A percentile compares a stretch with the other conserved stretches of the same genome.
phyloP scores from a whole-genome alignment of 2,797 vertebrate genomes.

The Onychomys torridus region DNA sequence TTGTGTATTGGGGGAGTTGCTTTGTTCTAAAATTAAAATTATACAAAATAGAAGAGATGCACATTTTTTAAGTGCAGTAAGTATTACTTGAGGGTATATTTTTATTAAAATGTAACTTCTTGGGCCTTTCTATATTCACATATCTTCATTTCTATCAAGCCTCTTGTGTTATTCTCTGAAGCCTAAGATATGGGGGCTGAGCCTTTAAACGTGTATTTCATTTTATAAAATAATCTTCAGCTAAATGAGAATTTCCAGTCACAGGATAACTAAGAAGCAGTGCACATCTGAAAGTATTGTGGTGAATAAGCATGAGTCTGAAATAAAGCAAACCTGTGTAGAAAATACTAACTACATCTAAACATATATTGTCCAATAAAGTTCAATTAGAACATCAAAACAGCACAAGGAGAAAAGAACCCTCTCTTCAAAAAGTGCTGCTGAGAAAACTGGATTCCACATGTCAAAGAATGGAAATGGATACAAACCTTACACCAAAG shows the following conservation, averaged over 20 bases:
- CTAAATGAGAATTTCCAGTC: constrained; percentile 30
- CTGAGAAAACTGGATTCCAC: background rate
- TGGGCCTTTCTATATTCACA: background rate
- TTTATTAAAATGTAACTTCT: constrained; percentile 9
- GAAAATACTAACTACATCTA: constrained; percentile 1
- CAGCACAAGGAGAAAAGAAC: background rate
- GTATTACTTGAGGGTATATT: background rate
- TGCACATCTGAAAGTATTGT: background rate
- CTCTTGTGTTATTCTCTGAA: background rate
- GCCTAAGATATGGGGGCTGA: background rate
- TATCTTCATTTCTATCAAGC: constrained; percentile 47
- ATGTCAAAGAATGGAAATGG: background rate
- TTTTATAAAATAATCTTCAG: constrained; percentile 47
- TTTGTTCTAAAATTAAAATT: background rate
- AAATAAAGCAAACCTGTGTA: constrained; percentile 29
- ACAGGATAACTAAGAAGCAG: constrained; percentile 41
- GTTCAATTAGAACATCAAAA: background rate
- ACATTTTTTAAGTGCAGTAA: background rate
- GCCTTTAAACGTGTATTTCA: constrained; percentile 25
- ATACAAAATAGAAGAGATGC: background rate
- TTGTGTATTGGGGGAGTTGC: background rate
- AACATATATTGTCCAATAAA: background rate
- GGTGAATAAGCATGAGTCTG: background rate
- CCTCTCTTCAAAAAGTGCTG: background rate
- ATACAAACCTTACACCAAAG: background rate